Conservation (phyloP, 2,113 vertebrate genomes). For the Malurus elegans region DNA sequence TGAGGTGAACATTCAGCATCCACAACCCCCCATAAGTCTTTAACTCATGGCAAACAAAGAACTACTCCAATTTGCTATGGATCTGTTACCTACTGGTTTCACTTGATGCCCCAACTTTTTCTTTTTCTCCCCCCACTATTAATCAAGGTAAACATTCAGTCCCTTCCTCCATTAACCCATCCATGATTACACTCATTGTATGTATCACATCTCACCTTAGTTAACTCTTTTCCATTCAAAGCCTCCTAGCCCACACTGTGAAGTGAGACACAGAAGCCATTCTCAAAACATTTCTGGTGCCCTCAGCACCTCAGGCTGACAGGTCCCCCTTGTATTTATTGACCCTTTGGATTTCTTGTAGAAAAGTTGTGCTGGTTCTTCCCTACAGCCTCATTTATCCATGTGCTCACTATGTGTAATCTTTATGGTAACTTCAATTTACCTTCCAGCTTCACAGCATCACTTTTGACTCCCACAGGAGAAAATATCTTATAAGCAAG, state of each 20-base stretch:
- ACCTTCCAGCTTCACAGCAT: neutral
- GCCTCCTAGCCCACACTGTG: neutral
- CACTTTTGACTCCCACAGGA: neutral
- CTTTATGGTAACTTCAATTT: neutral
- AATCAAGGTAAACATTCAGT: neutral
- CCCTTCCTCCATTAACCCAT: neutral
- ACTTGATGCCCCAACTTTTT: neutral
- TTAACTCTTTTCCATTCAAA: neutral
- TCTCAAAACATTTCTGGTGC: neutral
- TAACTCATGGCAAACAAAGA: neutral
- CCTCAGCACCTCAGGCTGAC: neutral
- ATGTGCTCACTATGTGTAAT: neutral
- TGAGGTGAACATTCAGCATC: neutral
- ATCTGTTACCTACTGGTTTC: neutral
- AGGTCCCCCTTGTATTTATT: neutral
- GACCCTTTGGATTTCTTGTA: neutral
- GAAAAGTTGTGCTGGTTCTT: neutral
- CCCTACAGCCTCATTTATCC: neutral
- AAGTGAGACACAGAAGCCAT: neutral
- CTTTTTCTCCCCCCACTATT: neutral
- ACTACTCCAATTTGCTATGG: neutral
- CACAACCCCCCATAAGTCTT: neutral
- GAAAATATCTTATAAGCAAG: neutral
- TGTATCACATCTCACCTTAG: neutral
- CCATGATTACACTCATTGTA: neutral